phyloP scores from a whole-genome alignment of 2,797 vertebrate genomes.

The Falco cherrug region DNA sequence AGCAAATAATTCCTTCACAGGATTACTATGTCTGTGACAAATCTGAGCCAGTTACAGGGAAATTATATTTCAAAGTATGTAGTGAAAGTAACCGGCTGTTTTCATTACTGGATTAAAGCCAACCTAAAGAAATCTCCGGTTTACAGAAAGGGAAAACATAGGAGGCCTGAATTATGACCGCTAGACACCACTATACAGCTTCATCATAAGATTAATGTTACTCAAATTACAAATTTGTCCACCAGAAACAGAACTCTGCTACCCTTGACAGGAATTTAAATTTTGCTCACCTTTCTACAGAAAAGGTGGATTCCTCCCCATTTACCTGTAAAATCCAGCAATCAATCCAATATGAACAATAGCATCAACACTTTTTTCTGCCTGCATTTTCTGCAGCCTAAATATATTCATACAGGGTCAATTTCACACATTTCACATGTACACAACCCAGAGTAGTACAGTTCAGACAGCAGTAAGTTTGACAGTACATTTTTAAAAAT shows the following conservation, averaged over 20 bases:
- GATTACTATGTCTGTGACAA: background rate
- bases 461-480: background rate
- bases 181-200: background rate
- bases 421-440: background rate
- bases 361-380: background rate
- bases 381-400: background rate
- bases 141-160: background rate
- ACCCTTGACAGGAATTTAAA: background rate
- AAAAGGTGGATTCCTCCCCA: background rate
- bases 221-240: background rate
- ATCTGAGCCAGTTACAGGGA: background rate
- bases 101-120: background rate
- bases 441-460: background rate
- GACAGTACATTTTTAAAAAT: background rate
- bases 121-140: background rate
- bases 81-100: background rate
- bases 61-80: background rate
- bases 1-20: background rate
- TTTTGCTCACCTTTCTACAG: background rate
- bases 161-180: background rate
- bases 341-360: background rate
- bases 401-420: background rate
- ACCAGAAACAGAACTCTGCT: background rate
- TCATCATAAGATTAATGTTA: background rate
- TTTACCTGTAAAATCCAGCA: background rate